Evolutionary conservation across 1,140 invertebrate genomes (phyloP), one percentile per base, ranked within the genome.

Genomic region (Drosophila kohkoa): DNA sequence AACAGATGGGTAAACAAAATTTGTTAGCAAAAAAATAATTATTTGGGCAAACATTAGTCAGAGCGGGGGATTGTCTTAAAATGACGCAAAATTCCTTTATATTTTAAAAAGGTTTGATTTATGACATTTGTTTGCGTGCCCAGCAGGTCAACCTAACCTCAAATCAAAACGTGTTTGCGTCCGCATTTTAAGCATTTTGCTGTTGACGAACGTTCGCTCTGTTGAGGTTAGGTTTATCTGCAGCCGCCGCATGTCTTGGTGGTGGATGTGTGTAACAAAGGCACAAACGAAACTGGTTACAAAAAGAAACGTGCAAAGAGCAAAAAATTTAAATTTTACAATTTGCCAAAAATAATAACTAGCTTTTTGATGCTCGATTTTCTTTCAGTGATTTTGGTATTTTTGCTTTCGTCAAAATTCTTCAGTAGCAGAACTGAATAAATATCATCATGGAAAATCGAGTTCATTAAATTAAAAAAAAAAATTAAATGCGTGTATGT

Each of bases 351-450:
- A 46, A 43, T 38, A 32, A 28, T 49, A 49, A 55, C 46, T 59
- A 48, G 67, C 63, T 65, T 58, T 38, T 38, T 41, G 7, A 51
- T 68, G 52, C 72, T 89, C 75, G 81, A 89, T 71, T 77, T 91
- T 79, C 73, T 49, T 69, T 92, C 91, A 92, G 91, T 78, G 81
- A 66, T 70, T 90, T 92, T 92, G 92, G 90, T 92, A 92, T 92
- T 92, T 87, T 68, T 85, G 66, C 54, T 92, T 41, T 92, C 88
- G 77, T 92, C 90, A 92, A 78, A 75, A 58, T 57, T 90, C 71
- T 86, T 92, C 92, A 92, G 92, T 92, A 92, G 92, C 92, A 92
- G 92, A 92, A 92, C 92, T 92, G 92, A 76, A 79, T 79, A 30
- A 45, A 66, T 68, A 78, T 90, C 89, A 89, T 92, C 91, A 92